A percentile compares a stretch with the other conserved stretches of the same genome.
These are phyloP conservation scores for Cordilura impudica DNA, from an alignment of 2,888 invertebrate species.

Conservation along the genomic window DNA sequence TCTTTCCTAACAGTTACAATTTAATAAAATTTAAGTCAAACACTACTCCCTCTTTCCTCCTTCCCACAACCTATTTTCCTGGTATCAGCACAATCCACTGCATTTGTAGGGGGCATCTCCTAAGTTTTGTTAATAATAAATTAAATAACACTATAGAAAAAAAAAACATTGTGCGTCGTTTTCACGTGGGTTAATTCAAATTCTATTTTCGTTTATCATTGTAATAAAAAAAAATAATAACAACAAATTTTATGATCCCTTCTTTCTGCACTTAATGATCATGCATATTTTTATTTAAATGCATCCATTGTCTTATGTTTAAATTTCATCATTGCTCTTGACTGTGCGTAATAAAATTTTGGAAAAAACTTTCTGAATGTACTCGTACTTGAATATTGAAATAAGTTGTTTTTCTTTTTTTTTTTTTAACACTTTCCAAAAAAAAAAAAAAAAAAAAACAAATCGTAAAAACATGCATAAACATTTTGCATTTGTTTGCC, in stretches of 20 bases:
- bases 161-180: too few relatives aligned
- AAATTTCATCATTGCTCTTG: not conserved
- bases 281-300: not conserved
- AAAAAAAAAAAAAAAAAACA: conserved; percentile 17
- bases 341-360: not conserved
- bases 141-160: too few relatives aligned
- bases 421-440: not conserved
- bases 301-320: not conserved
- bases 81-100: too few relatives aligned
- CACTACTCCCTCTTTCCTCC: too few relatives aligned
- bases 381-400: not conserved
- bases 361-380: not conserved
- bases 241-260: not conserved
- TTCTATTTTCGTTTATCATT: too few relatives aligned
- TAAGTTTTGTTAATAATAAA: too few relatives aligned
- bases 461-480: conserved; percentile 24
- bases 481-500: conserved; percentile 10
- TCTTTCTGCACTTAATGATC: not conserved
- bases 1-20: too few relatives aligned
- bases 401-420: not conserved
- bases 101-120: too few relatives aligned
- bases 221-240: too few relatives aligned
- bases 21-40: too few relatives aligned
- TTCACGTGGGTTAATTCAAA: too few relatives aligned
- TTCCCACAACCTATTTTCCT: too few relatives aligned